phyloP scores from a whole-genome alignment of 23 tunicate species.

The Trididemnum nubilum region DNA sequence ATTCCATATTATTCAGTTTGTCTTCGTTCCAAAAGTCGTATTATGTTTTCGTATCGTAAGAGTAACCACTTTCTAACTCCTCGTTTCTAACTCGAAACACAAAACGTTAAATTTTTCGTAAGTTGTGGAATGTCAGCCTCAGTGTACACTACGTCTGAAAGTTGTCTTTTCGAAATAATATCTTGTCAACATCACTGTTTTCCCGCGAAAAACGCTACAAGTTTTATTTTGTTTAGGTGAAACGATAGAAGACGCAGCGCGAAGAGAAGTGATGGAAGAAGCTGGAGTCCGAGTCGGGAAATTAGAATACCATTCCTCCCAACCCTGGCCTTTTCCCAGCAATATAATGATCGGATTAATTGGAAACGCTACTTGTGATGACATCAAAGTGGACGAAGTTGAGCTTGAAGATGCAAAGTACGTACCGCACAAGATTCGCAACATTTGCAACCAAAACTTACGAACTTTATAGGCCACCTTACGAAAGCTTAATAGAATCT shows the following conservation, averaged over 20 bases:
- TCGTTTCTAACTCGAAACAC: too few relatives aligned
- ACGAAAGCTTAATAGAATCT: too few relatives aligned
- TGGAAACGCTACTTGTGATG: conserved; percentile 79
- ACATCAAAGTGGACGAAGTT: conserved; percentile 65
- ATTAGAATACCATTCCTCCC: conserved; percentile 79
- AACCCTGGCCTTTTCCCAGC: conserved; percentile 97
- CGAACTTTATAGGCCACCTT: not conserved
- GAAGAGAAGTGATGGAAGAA: conserved; percentile 92
- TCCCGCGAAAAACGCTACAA: not conserved
- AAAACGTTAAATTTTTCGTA: too few relatives aligned
- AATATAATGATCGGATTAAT: conserved; percentile 86
- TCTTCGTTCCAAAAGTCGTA: too few relatives aligned
- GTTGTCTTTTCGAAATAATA: not conserved
- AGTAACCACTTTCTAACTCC: too few relatives aligned
- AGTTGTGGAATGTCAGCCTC: too few relatives aligned
- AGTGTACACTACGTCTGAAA: not conserved
- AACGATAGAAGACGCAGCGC: conserved; percentile 89
- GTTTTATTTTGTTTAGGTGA: conserved; percentile 48
- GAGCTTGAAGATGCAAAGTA: conserved; percentile 94
- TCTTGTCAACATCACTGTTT: not conserved
- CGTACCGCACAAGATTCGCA: too few relatives aligned
- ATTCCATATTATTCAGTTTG: too few relatives aligned
- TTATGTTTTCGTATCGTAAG: too few relatives aligned
- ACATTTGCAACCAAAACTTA: too few relatives aligned
- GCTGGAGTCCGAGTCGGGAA: conserved; percentile 78